Evolutionary conservation across 2,797 vertebrate species (phyloP), one percentile per base, ranked within the genome.

Genomic region (Lindbergichthys nudifrons): DNA sequence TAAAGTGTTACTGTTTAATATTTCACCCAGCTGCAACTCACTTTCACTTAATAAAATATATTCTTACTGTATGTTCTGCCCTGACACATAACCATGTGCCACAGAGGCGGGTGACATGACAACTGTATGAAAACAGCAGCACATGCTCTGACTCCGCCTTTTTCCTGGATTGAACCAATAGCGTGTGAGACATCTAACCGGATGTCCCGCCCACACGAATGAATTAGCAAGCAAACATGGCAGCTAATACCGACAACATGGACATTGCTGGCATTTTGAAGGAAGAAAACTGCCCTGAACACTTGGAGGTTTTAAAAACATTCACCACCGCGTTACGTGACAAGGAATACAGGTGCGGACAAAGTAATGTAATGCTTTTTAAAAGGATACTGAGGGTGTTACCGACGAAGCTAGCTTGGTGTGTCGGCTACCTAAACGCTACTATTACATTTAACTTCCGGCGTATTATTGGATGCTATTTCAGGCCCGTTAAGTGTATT

Each of bases 261-360:
- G 85, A 88, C 13, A 47, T 96, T 8, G 68, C 75, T 74, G 83
- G 77, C 18, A 51, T 93, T 75, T 75, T 88, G 61, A 85, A 78
- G 54, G 93, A 88, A 43, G 85, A 85, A 43, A 84, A 83, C 43
- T 46, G 67, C 59, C 53, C 77, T 3, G 81, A 81, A 36, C 89
- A 94, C 73, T 54, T 95, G 46, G 59, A 79, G 56, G 48, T 68
- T 43, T 77, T 96, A 12, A 90, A 95, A 81, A 86, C 46, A 6
- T 79, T 93, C 23, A 93, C 93, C 5, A 65, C 81, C 36, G 87
- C 88, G 9, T 73, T 95, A 14, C 90, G 92, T 68, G 92, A 93
- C 7, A 87, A 88, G 7, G 80, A 92, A 45, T 88, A 82, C 88
- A 93, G 94, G 94, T 95, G 71, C 0, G 58, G 48, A 52, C 5